These are phyloP conservation scores for Pandemis cinnamomeana DNA, from an alignment of 2,888 invertebrate genomes.

Conservation along the genomic window DNA sequence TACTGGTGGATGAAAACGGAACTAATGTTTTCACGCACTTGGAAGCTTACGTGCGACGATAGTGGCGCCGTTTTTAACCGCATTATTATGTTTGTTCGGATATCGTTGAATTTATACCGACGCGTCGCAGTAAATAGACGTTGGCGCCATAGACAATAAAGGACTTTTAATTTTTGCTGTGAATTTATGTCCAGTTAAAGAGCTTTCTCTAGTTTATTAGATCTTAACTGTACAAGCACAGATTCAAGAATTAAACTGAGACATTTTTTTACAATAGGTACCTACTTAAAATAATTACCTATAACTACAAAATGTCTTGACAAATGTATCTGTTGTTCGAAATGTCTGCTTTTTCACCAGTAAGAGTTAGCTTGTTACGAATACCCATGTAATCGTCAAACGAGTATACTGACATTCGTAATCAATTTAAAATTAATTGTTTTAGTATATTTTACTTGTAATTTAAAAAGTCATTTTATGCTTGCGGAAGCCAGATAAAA, in stretches of 20 bases:
- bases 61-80: constrained; percentile 17
- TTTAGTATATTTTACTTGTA: no score
- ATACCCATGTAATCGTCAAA: no score
- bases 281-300: no score
- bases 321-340: no score
- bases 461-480: no score
- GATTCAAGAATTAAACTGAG: not conserved
- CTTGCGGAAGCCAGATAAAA: no score
- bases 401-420: no score
- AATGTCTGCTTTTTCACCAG: no score
- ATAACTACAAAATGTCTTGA: no score
- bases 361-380: no score
- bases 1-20: constrained; percentile 4
- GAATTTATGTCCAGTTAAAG: constrained; percentile 1
- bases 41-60: not conserved
- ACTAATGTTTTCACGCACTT: constrained; percentile 13
- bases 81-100: constrained; percentile 11
- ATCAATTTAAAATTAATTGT: no score
- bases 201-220: not conserved
- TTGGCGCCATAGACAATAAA: constrained; percentile 32
- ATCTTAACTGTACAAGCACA: not conserved
- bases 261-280: no score
- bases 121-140: constrained; percentile 34
- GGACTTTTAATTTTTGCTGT: constrained; percentile 26
- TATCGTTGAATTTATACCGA: constrained; percentile 27